Evolutionary conservation across 2,113 vertebrate species (phyloP), one percentile per base, ranked within the genome.

Genomic region (Hypomesus transpacificus): DNA sequence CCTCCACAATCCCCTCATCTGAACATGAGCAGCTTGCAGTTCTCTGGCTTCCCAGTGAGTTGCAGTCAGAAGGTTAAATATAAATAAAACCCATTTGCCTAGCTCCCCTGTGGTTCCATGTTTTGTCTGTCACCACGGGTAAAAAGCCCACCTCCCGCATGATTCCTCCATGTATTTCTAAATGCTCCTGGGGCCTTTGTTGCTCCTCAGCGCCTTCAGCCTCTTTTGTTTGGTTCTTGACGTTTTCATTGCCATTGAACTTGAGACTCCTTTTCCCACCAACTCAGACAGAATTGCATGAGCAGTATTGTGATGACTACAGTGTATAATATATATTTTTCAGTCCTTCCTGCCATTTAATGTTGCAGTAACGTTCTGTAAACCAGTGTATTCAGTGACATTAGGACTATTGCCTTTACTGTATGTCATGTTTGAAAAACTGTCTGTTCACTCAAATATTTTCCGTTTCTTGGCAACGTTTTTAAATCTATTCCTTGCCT

Each of bases 101-200:
- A 3, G 24, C 14, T 75, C 70, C 66, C 73, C 21, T 62, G 69
- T 51, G 66, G 56, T 34, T 68, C 65, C 65, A 62, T 66, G 69
- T 77, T 80, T 77, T 81, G 72, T 77, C 60, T 78, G 71, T 60
- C 68, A 70, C 71, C 65, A 61, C 52, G 52, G 75, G 73, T 62
- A 75, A 73, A 75, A 71, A 26, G 17, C 53, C 18, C 70, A 65
- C 69, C 73, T 75, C 76, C 62, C 62, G 69, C 58, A 54, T 67
- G 75, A 68, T 74, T 64, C 60, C 67, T 68, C 62, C 21, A 13
- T 58, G 56, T 61, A 26, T 61, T 24, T 21, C 21, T 21, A 61
- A 21, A 61, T 67, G 31, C 46, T 26, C 58, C 39, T 46, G 39
- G 17, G 22, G 31, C 67, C 58, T 76, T 69, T 71, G 73, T 81